Conservation (phyloP, 53 echinoderm and acorn worm genomes). For the Temnopleurus reevesii region DNA sequence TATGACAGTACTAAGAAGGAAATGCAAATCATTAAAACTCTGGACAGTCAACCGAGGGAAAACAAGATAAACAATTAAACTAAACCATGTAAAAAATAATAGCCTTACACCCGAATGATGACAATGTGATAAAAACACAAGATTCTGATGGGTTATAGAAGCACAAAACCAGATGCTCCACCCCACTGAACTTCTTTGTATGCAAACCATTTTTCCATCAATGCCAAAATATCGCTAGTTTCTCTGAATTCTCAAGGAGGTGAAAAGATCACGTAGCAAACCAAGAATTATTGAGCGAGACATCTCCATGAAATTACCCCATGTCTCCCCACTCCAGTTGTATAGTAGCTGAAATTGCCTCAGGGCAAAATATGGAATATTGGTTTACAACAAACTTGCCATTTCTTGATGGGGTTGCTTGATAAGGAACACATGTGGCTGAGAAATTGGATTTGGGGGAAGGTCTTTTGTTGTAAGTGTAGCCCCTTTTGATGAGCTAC, state of each 20-base stretch:
- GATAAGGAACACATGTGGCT: constrained; percentile 45
- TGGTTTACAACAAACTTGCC: constrained; percentile 25
- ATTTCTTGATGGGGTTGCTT: constrained; percentile 4
- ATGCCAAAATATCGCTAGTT: not conserved
- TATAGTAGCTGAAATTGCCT: constrained; percentile 2
- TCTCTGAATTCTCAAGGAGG: constrained; percentile 11
- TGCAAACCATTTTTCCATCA: too few relatives aligned
- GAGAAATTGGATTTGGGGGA: constrained; percentile 21
- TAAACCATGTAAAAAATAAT: too few relatives aligned
- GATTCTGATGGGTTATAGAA: not conserved
- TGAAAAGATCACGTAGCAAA: constrained; percentile 5
- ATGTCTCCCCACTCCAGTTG: not conserved
- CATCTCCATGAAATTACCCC: not conserved
- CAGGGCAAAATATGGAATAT: constrained; percentile 25
- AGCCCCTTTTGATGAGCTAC: not conserved
- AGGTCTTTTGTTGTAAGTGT: constrained; percentile 4
- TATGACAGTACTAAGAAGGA: too few relatives aligned
- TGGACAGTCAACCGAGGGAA: too few relatives aligned
- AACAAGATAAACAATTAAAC: too few relatives aligned
- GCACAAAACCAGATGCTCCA: not conserved
- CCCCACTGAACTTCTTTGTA: not conserved
- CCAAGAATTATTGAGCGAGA: not conserved
- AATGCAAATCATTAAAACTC: too few relatives aligned
- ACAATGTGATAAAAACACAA: not conserved
- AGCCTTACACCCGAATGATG: too few relatives aligned